These are phyloP conservation scores for Podabrus alpinus DNA, from an alignment of 2,888 invertebrate genomes.

Conservation along the genomic window DNA sequence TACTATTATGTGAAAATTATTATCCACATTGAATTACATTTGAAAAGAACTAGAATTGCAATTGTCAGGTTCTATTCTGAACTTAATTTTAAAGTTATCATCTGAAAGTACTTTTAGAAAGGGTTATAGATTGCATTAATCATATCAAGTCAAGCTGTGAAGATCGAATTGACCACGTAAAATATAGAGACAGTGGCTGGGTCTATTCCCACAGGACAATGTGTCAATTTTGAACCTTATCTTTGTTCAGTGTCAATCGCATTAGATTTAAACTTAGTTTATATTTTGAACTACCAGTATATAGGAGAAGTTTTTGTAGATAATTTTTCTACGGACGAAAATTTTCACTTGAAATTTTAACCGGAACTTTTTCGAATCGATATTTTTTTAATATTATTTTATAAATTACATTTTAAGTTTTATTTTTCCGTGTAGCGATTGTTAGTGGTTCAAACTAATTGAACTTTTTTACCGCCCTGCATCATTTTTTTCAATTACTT, in stretches of 20 bases:
- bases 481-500: neutral
- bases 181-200: constrained; percentile 25
- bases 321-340: neutral
- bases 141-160: constrained; percentile 27
- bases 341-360: neutral
- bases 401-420: neutral
- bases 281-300: neutral
- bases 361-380: no score
- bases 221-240: constrained; percentile 27
- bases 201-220: constrained; percentile 22
- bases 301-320: neutral
- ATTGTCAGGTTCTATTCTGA: neutral
- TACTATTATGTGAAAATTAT: neutral
- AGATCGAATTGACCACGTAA: constrained; percentile 27
- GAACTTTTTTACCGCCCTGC: neutral
- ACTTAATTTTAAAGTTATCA: neutral
- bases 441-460: neutral
- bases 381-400: neutral
- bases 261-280: constrained; percentile 13
- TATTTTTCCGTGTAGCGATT: neutral
- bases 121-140: constrained; percentile 27
- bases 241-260: constrained; percentile 17
- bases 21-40: neutral
- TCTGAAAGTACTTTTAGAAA: constrained; percentile 23
- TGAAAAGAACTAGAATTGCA: neutral